A percentile compares a stretch with the other conserved stretches of the same genome.
Evolutionary conservation across 2,113 vertebrate species (phyloP).

Genomic region (Chamaetylas fuelleborni): DNA sequence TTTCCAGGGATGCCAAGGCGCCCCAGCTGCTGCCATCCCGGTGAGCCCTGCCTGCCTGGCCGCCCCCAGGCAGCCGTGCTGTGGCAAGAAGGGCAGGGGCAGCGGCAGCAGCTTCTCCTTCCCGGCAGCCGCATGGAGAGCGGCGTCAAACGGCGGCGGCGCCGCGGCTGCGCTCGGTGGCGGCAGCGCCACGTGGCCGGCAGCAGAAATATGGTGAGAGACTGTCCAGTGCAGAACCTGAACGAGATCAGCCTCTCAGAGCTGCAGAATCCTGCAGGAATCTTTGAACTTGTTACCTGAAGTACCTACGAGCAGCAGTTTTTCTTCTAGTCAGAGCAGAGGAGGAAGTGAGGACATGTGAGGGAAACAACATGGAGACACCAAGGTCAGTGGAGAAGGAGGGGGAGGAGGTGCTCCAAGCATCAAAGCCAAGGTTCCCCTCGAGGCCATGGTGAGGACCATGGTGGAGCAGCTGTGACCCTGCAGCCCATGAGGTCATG

Average conservation of each 20-base stretch:
- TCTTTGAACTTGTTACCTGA: neutral
- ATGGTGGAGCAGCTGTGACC: neutral
- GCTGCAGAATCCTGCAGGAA: neutral
- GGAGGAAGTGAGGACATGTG: too few species aligned
- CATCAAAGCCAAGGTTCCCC: neutral
- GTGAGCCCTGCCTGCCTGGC: neutral
- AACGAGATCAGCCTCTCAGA: fast-evolving
- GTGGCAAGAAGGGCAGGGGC: too few species aligned
- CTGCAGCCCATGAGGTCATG: too few species aligned
- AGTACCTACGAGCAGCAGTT: neutral
- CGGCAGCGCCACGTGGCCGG: fast-evolving
- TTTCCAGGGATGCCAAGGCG: neutral
- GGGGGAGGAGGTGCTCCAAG: neutral
- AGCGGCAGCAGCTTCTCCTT: neutral
- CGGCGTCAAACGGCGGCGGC: neutral
- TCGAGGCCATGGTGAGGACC: neutral
- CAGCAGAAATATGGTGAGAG: neutral
- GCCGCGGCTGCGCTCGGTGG: neutral
- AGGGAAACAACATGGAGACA: too few species aligned
- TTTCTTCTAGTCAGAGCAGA: neutral
- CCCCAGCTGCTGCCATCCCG: neutral
- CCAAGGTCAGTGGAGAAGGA: too few species aligned
- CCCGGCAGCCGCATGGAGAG: neutral
- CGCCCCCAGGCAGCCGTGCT: too few species aligned
- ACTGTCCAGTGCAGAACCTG: neutral